phyloP scores from a whole-genome alignment of 2,797 vertebrate species.

The Acanthiza pusilla region DNA sequence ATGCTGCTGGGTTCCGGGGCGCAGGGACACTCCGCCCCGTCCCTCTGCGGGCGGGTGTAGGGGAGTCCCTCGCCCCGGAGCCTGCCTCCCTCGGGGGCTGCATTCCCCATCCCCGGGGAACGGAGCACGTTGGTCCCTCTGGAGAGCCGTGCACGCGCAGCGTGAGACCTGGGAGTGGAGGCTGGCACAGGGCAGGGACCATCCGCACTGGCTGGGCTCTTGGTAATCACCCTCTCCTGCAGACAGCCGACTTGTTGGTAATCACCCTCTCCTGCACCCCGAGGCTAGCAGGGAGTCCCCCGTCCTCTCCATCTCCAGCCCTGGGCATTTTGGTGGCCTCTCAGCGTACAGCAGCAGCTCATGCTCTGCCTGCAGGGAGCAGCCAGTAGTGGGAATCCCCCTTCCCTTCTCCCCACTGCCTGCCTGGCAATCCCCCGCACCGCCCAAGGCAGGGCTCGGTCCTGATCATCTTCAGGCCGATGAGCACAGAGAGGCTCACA shows the following conservation, averaged over 20 bases:
- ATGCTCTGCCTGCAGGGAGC: background rate
- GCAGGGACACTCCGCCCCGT: background rate
- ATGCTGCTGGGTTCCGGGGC: background rate
- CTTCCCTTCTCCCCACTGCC: background rate
- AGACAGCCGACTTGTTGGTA: background rate
- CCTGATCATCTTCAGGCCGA: background rate
- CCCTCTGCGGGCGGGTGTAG: background rate
- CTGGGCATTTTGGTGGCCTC: background rate
- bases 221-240: background rate
- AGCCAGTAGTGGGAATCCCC: background rate
- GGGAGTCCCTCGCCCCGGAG: background rate
- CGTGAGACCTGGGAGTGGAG: background rate
- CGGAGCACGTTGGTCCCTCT: background rate
- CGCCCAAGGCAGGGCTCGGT: background rate
- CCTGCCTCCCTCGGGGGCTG: background rate
- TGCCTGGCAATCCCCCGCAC: background rate
- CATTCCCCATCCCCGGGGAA: background rate
- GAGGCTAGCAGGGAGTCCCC: background rate
- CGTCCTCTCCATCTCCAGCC: background rate
- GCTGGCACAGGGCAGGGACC: background rate
- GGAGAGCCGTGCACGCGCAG: background rate
- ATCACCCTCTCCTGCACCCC: background rate
- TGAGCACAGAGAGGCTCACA: background rate
- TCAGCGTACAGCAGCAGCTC: background rate
- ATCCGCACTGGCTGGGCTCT: background rate